Percentiles rank a stretch among this genome's conserved stretches.
phyloP scores from a whole-genome alignment of 1,140 invertebrate genomes.

The Pachypeltis micranthus region DNA sequence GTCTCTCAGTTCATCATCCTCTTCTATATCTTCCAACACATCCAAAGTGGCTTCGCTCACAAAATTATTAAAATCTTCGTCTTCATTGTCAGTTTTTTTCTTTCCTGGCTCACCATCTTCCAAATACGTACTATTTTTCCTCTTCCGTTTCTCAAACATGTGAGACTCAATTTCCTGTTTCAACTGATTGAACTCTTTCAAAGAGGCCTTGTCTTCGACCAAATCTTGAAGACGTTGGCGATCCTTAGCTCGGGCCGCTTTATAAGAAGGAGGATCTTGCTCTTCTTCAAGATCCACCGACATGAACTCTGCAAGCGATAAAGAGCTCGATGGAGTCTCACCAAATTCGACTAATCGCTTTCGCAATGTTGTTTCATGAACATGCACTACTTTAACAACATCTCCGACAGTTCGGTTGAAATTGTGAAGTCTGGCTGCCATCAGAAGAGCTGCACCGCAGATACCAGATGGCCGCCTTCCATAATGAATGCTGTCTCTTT shows the following conservation, averaged over 20 bases:
- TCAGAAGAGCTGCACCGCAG: slow-evolving; percentile 59
- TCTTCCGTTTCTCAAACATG: slow-evolving; percentile 42
- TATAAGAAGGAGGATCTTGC: slow-evolving; percentile 91
- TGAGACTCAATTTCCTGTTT: slow-evolving; percentile 64
- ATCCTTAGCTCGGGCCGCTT: slow-evolving; percentile 74
- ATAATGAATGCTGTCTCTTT: slow-evolving; percentile 92
- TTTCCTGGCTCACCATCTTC: neutral
- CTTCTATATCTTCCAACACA: slow-evolving; percentile 39
- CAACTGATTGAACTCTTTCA: slow-evolving; percentile 52
- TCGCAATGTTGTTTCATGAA: slow-evolving; percentile 83
- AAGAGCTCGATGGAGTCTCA: slow-evolving; percentile 70
- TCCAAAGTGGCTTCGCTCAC: slow-evolving; percentile 44
- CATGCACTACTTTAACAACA: slow-evolving; percentile 90
- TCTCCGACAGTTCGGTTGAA: slow-evolving; percentile 79
- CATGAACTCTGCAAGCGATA: slow-evolving; percentile 96
- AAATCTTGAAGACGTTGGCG: slow-evolving; percentile 61
- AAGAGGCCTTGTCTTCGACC: slow-evolving; percentile 48
- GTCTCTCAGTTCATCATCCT: slow-evolving; percentile 14
- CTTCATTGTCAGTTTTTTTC: slow-evolving; percentile 30
- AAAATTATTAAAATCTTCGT: slow-evolving; percentile 41
- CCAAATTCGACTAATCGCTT: slow-evolving; percentile 94
- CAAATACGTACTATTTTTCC: slow-evolving; percentile 4
- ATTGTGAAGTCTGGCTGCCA: slow-evolving; percentile 84
- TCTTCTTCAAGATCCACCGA: slow-evolving; percentile 92
- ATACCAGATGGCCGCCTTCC: slow-evolving; percentile 84